Evolutionary conservation across 2,797 vertebrate species (phyloP), one percentile per base, ranked within the genome.

Genomic region (Alca torda): DNA sequence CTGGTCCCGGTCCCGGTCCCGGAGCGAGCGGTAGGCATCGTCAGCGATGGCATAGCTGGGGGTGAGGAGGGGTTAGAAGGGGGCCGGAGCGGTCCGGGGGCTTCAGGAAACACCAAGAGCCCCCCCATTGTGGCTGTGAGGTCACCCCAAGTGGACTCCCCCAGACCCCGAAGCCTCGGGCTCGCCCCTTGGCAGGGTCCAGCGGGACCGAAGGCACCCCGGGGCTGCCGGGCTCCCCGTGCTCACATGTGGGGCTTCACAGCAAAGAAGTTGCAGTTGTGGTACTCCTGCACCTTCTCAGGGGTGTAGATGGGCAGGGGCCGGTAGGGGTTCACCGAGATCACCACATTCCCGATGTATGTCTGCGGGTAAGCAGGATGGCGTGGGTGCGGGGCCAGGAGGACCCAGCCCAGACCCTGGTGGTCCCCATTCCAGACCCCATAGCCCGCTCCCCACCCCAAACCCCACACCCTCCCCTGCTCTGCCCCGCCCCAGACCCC

Each of bases 231-330:
- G 30, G 35, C 10, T 46, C 17, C 54, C 45, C 0, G 1, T 20
- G 92, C 98, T 98, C 96, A 98, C 98, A 98, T 98, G 91, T 98
- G 98, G 39, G 98, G 98, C 54, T 98, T 98, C 69, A 98, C 88
- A 2, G 98, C 98, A 3, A 98, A 98, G 93, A 98, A 97, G 83
- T 96, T 98, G 86, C 95, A 97, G 76, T 98, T 94, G 73, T 17
- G 93, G 39, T 98, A 98, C 33, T 98, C 96, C 78, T 96, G 94
- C 89, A 98, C 97, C 68, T 88, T 97, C 79, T 98, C 97, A 0
- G 97, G 96, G 64, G 97, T 97, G 85, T 98, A 98, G 97, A 98
- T 98, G 82, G 98, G 96, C 91, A 98, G 96, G 14, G 95, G 67
- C 26, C 78, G 85, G 88, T 98, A 98, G 0, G 98, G 98, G 51